Base-by-base conservation (phyloP, 2,888 invertebrate species). In the Dryobota labecula region DNA sequence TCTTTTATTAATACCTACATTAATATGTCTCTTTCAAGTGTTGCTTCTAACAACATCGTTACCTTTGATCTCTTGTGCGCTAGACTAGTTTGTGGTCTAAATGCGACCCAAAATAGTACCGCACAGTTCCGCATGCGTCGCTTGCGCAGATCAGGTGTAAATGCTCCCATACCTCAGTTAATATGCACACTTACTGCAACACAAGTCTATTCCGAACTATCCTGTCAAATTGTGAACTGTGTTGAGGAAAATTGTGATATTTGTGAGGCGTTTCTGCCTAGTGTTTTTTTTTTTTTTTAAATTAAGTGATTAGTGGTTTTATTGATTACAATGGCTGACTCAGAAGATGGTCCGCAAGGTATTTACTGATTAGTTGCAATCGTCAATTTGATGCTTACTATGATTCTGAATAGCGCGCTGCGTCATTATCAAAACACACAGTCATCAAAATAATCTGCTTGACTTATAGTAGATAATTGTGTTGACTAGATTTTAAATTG, bases 31-130 rank as follows among this genome's bases (percentile, higher is more conserved):
- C 67, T 82, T 83, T 86, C 84, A 80, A 89, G 84, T 87, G 84
- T 76, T 77, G 81, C 80, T 77, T 82, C 80, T 84, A 86, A 84
- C 84, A 86, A 84, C 86, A 84, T 90, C 90, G 83, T 91, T 92
- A 92, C 92, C 93, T 92, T 94, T 94, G 92, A 94, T 95, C 94
- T 94, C 92, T 84, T 93, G 92, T 92, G 87, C 89, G 88, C 87
- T 91, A 89, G 92, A 90, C 91, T 90, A 89, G 89, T 91, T 88
- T 92, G 93, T 93, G 93, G 94, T 94, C 94, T 94, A 92, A 92
- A 94, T 94, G 90, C 90, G 90, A 89, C 91, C 92, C 86, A 90
- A 94, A 95, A 95, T 95, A 94, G 94, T 92, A 90, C 81, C 85
- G 87, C 86, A 85, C 90, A 93, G 94, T 95, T 95, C 95, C 95